Evolutionary conservation across 2,888 invertebrate species (phyloP).

Genomic region (Malacosoma neustria): DNA sequence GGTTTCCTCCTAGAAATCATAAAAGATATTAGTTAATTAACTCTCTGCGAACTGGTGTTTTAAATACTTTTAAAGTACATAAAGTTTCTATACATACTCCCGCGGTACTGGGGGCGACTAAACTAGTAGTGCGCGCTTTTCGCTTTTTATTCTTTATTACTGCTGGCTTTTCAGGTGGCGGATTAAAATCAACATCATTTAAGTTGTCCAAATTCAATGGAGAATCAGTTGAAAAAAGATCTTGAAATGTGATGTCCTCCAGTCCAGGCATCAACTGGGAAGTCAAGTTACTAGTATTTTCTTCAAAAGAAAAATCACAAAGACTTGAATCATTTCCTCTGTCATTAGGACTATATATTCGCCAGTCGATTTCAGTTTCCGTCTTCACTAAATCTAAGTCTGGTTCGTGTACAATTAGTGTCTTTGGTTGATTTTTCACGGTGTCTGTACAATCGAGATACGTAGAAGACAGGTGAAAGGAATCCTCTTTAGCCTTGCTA

Average conservation of each 20-base stretch:
- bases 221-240: conserved; percentile 32
- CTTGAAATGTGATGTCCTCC: conserved; percentile 41
- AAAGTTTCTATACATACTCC: conserved; percentile 29
- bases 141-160: conserved; percentile 30
- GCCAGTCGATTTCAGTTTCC: conserved; percentile 44
- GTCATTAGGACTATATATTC: conserved; percentile 27
- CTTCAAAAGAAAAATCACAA: conserved; percentile 51
- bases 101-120: conserved; percentile 21
- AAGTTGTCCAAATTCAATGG: conserved; percentile 32
- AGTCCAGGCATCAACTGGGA: conserved; percentile 28
- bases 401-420: conserved; percentile 30
- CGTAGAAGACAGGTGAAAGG: conserved; percentile 28
- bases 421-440: conserved; percentile 27
- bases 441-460: conserved; percentile 20
- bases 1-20: conserved; percentile 23
- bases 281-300: conserved; percentile 34
- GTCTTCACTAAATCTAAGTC: conserved; percentile 41
- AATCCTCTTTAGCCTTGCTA: conserved; percentile 24
- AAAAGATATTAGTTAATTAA: too few relatives aligned
- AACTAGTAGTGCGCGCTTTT: conserved; percentile 26
- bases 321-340: conserved; percentile 35
- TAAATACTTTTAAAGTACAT: too few relatives aligned
- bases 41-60: too few relatives aligned
- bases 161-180: conserved; percentile 18
- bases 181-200: conserved; percentile 22